Evolutionary conservation across 1,140 invertebrate genomes (phyloP), one percentile per base, ranked within the genome.

Genomic region (Pogonognathellus flavescens): DNA sequence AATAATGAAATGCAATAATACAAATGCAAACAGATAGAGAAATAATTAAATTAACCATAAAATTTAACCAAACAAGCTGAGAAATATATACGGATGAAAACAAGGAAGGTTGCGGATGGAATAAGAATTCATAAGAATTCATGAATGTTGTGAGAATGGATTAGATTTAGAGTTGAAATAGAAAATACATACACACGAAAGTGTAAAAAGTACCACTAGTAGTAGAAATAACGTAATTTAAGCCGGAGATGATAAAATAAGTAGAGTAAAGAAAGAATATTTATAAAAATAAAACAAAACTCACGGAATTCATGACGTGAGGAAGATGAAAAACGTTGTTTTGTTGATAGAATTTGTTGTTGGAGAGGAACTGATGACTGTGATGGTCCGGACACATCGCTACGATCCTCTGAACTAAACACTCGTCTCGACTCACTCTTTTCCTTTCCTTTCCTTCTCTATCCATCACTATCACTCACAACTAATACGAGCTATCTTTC

Each of bases 341-440:
- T 16, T 76, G 70, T 49, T 76, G 49, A 31, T 49, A 76, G 41
- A 49, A 49, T 25, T 76, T 76, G 41, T 76, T 76, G 70, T 76
- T 76, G 70, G 70, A 76, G 70, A 76, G 70, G 70, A 76, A 76
- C 70, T 76, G 70, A 76, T 76, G 70, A 76, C 70, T 76, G 70
- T 76, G 70, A 76, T 76, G 70, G 70, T 76, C 70, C 70, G 70
- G 70, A 76, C 70, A 76, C 70, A 76, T 76, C 70, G 25, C 70
- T 41, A 76, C 41, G 31, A 41, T 76, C 70, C 70, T 76, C 70
- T 76, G 70, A 41, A 76, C 70, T 76, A 76, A 76, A 50, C 66
- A 70, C 70, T 76, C 41, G 18, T n/a, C 25, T 76, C 41, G 70
- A 76, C 70, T 76, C 70, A 50, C 70, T 25, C 70, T 76, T 76